Evolutionary conservation across 2,113 vertebrate genomes (phyloP).

Genomic region (Salvelinus namaycush): DNA sequence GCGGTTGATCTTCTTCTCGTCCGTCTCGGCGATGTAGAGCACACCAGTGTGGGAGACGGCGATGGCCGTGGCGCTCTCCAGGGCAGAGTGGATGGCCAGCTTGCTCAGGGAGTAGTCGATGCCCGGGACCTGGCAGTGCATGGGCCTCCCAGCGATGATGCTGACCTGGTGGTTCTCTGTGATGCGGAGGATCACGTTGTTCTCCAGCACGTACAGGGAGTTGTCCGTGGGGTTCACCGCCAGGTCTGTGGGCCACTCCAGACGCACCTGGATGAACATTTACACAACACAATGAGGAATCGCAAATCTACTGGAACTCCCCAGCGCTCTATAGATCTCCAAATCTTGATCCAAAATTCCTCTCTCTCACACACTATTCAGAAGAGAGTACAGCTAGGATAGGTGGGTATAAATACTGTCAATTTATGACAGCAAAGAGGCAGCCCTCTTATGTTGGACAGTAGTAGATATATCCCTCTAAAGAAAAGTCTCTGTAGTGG

Average conservation of each 20-base stretch:
- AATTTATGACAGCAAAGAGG: no score
- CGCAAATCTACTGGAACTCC: not conserved
- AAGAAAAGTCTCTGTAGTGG: no score
- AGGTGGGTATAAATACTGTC: no score
- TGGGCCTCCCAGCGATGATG: constrained; percentile 88
- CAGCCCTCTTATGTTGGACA: no score
- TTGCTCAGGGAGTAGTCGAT: constrained; percentile 92
- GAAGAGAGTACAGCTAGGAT: not conserved
- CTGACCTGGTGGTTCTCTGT: constrained; percentile 90
- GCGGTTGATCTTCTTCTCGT: constrained; percentile 91
- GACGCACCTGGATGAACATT: constrained; percentile 76
- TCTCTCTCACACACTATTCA: not conserved
- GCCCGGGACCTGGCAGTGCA: constrained; percentile 91
- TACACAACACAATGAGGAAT: not conserved
- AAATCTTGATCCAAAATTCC: no score
- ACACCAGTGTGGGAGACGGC: constrained; percentile 85
- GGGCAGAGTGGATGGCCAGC: constrained; percentile 87
- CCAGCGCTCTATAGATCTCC: not conserved
- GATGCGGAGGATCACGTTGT: constrained; percentile 88
- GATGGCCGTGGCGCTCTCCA: constrained; percentile 87
- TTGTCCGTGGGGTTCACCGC: constrained; percentile 91
- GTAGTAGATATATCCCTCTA: no score
- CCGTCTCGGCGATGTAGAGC: constrained; percentile 89
- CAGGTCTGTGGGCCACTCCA: constrained; percentile 91
- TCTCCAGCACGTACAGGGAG: constrained; percentile 88